Evolutionary conservation across 2,797 vertebrate genomes (phyloP).

Genomic region (Cuculus canorus): DNA sequence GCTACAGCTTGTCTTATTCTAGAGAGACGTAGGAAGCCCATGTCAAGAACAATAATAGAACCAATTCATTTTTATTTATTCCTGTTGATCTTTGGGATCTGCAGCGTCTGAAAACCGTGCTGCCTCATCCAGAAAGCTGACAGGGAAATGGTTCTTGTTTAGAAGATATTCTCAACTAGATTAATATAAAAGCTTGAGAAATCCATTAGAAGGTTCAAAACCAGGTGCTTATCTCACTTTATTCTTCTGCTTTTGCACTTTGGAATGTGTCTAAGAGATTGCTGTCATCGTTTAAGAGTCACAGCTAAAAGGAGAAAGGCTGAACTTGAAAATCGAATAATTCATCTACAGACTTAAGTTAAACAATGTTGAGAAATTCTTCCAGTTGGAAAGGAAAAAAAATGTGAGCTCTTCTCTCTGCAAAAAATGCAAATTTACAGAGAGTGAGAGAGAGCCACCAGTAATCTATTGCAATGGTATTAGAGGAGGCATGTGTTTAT

Average conservation of each 20-base stretch:
- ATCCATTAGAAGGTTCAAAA: not conserved
- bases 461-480: not conserved
- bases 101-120: not conserved
- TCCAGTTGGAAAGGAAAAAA: not conserved
- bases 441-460: not conserved
- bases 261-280: not conserved
- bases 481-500: not conserved
- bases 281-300: not conserved
- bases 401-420: not conserved
- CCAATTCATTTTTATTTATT: not conserved
- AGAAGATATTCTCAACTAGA: not conserved
- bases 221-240: not conserved
- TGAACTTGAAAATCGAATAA: not conserved
- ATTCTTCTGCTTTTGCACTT: not conserved
- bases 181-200: not conserved
- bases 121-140: not conserved
- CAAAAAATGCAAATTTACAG: not conserved
- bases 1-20: not conserved
- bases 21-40: not conserved
- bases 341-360: not conserved
- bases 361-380: not conserved
- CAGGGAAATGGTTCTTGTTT: not conserved
- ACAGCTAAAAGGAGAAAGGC: not conserved
- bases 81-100: not conserved
- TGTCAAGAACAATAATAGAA: not conserved